Evolutionary conservation across 2,888 invertebrate species (phyloP).

Genomic region (Lordiphosa andalusiaca): DNA sequence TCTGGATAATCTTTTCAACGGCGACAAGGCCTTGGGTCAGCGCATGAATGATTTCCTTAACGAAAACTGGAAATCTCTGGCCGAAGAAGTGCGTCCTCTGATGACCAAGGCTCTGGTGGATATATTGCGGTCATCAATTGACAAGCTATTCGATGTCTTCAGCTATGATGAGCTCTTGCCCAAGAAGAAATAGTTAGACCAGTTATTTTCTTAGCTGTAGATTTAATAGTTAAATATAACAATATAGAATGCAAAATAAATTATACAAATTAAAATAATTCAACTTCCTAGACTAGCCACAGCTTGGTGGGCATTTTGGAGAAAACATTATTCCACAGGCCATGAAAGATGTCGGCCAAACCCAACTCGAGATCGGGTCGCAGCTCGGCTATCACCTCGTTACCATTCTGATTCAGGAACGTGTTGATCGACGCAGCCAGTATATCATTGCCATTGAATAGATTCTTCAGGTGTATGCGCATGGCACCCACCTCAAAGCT

Average conservation of each 20-base stretch:
- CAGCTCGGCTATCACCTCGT: constrained; percentile 83
- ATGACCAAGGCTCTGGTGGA: constrained; percentile 84
- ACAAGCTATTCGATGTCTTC: constrained; percentile 83
- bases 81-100: constrained; percentile 86
- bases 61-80: constrained; percentile 88
- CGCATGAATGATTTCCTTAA: constrained; percentile 89
- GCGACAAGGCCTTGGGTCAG: constrained; percentile 85
- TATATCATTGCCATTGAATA: constrained; percentile 84
- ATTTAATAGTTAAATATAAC: constrained; percentile 34
- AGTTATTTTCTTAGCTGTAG: constrained; percentile 10
- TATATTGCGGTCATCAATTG: constrained; percentile 83
- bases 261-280: constrained; percentile 16
- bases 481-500: constrained; percentile 82
- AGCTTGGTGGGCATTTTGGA: constrained; percentile 83
- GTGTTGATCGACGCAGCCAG: constrained; percentile 83
- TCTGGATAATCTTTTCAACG: constrained; percentile 87
- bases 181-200: constrained; percentile 30
- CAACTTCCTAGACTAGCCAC: constrained; percentile 80
- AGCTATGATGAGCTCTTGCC: constrained; percentile 83
- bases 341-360: constrained; percentile 82
- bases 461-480: constrained; percentile 82
- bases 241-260: constrained; percentile 53
- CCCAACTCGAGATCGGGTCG: constrained; percentile 82
- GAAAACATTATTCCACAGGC: constrained; percentile 83
- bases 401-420: constrained; percentile 83